Percentiles rank a stretch among this genome's conserved stretches.
Conservation (phyloP, 2,888 invertebrate species). For the Galeopsomyia nigrocyanea region DNA sequence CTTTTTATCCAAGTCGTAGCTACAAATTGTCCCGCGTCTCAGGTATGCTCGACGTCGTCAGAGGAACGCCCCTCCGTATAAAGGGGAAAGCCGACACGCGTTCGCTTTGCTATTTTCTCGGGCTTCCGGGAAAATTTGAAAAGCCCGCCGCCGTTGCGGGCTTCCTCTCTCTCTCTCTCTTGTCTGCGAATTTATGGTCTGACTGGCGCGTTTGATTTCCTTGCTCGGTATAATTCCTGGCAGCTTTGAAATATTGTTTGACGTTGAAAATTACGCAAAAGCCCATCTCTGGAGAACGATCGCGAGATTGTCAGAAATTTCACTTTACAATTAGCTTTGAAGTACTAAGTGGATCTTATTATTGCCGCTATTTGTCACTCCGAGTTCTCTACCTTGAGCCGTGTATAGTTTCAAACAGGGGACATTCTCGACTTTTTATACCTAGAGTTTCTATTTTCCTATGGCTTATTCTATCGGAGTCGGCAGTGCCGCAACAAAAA, state of each 20-base stretch:
- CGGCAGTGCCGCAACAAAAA: no score
- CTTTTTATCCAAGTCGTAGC: conserved; percentile 57
- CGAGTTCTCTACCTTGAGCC: no score
- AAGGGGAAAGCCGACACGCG: conserved; percentile 49
- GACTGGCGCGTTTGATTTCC: not conserved
- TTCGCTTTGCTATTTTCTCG: conserved; percentile 16
- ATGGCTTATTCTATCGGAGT: no score
- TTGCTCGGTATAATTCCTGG: not conserved
- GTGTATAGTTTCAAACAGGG: no score
- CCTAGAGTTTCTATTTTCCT: not conserved
- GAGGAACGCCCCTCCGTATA: conserved; percentile 44
- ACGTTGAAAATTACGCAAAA: not conserved
- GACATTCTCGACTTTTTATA: not conserved
- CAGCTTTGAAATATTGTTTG: not conserved
- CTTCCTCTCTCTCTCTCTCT: not conserved
- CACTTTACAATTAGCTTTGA: conserved; percentile 3
- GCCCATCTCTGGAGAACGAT: not conserved
- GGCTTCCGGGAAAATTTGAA: conserved; percentile 43
- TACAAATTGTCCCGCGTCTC: conserved; percentile 64
- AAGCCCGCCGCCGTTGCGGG: not conserved
- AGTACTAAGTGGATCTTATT: not conserved
- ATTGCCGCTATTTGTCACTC: conserved; percentile 13
- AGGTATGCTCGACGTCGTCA: conserved; percentile 54
- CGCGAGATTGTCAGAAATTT: conserved; percentile 18
- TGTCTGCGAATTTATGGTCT: conserved; percentile 35